Percentiles rank a stretch among this genome's conserved stretches.
Evolutionary conservation across 2,888 invertebrate genomes (phyloP).

Genomic region (Coenonympha glycerion): DNA sequence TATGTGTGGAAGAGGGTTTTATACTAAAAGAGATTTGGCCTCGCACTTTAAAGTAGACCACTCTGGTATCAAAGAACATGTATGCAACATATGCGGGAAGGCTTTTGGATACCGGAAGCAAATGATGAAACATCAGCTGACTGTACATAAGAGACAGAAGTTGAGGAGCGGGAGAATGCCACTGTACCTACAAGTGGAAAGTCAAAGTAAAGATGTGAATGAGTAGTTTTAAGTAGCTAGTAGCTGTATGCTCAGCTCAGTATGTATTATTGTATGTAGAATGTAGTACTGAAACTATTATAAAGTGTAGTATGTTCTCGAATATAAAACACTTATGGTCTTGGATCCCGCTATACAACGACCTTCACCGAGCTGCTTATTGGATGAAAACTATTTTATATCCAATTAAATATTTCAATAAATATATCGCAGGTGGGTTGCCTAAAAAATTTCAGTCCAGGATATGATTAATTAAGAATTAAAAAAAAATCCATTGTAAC

Average conservation of each 20-base stretch:
- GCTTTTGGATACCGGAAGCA: conserved; percentile 64
- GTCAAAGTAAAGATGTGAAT: background rate
- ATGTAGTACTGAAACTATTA: too few relatives aligned
- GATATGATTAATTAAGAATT: too few relatives aligned
- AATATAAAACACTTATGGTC: too few relatives aligned
- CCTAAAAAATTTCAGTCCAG: too few relatives aligned
- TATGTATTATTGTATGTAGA: background rate
- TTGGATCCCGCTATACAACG: too few relatives aligned
- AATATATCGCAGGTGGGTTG: too few relatives aligned
- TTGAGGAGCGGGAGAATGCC: conserved; percentile 55
- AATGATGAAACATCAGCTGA: conserved; percentile 65
- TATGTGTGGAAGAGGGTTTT: conserved; percentile 53
- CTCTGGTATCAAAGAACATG: conserved; percentile 57
- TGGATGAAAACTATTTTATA: too few relatives aligned
- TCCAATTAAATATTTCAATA: too few relatives aligned
- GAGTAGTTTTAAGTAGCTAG: background rate
- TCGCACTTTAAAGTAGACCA: conserved; percentile 63
- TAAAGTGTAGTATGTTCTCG: too few relatives aligned
- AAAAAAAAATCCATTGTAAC: too few relatives aligned
- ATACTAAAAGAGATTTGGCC: conserved; percentile 51
- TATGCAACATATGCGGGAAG: conserved; percentile 58
- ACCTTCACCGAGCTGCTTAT: too few relatives aligned
- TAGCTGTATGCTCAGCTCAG: too few relatives aligned
- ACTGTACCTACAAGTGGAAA: conserved; percentile 52
- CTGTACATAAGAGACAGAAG: conserved; percentile 63